A percentile compares a stretch with the other conserved stretches of the same genome.
These are phyloP conservation scores for Numenius arquata DNA, from an alignment of 2,113 vertebrate genomes.

Conservation along the genomic window DNA sequence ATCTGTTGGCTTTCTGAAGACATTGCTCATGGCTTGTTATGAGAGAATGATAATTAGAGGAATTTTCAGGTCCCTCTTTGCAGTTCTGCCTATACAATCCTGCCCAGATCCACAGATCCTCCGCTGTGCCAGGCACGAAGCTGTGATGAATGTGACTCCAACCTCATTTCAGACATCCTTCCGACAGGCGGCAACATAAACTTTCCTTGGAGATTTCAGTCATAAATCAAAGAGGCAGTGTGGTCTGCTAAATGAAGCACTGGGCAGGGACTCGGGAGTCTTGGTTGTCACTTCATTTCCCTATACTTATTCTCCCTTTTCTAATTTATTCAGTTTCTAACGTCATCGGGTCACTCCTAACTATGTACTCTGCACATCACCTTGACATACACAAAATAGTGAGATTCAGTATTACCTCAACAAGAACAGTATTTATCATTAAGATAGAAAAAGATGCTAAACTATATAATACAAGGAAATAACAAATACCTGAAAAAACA, in stretches of 20 bases:
- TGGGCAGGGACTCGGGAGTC: neutral
- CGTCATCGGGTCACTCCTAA: neutral
- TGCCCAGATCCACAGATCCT: neutral
- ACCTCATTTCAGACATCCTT: neutral
- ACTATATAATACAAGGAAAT: neutral
- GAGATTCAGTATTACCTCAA: neutral
- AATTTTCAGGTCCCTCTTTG: neutral
- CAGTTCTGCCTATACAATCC: neutral
- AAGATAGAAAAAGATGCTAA: neutral
- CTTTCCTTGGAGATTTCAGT: neutral
- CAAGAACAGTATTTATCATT: neutral
- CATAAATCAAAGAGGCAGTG: neutral
- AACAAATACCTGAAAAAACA: neutral
- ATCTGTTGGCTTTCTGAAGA: neutral
- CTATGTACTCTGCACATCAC: neutral
- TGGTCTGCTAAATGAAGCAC: neutral
- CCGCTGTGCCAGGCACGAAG: neutral
- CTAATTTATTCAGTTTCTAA: neutral
- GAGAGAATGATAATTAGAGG: neutral
- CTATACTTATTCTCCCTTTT: neutral
- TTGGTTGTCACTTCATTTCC: neutral
- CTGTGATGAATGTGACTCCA: neutral
- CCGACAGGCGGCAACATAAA: neutral
- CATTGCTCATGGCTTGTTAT: neutral
- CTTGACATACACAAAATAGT: neutral